A percentile compares a stretch with the other conserved stretches of the same genome.
Conservation (phyloP, 2,888 invertebrate species). For the Mimachlamys varia region DNA sequence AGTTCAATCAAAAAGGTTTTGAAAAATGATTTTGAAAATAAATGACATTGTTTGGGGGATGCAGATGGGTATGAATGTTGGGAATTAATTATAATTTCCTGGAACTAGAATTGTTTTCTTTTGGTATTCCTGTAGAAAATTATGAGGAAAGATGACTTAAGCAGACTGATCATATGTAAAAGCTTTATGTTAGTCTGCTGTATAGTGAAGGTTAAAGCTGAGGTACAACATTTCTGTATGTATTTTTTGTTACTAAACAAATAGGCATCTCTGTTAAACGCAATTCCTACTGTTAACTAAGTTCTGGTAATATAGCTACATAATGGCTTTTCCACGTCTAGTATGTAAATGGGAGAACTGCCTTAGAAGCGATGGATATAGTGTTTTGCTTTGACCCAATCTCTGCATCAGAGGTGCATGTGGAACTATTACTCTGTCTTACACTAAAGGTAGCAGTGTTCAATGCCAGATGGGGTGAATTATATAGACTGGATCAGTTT, state of each 20-base stretch:
- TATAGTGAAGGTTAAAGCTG: conserved; percentile 23
- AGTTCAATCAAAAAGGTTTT: too few relatives aligned
- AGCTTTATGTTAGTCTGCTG: not conserved
- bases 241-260: not conserved
- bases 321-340: not conserved
- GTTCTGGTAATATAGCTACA: conserved; percentile 13
- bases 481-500: conserved; percentile 31
- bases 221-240: not conserved
- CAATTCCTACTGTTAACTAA: conserved; percentile 1
- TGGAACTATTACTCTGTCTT: conserved; percentile 28
- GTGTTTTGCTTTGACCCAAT: conserved; percentile 15
- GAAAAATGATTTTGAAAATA: too few relatives aligned
- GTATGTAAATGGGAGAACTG: conserved; percentile 2
- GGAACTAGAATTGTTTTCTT: not conserved
- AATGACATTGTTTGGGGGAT: too few relatives aligned
- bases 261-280: not conserved
- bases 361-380: conserved; percentile 9
- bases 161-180: not conserved
- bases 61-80: too few relatives aligned
- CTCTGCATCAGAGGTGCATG: conserved; percentile 29
- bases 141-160: not conserved
- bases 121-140: not conserved
- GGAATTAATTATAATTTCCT: too few relatives aligned
- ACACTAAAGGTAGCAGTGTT: conserved; percentile 11
- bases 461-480: conserved; percentile 27